These are phyloP conservation scores for Andrena praecox DNA, from an alignment of 2,888 invertebrate genomes.

Conservation along the genomic window DNA sequence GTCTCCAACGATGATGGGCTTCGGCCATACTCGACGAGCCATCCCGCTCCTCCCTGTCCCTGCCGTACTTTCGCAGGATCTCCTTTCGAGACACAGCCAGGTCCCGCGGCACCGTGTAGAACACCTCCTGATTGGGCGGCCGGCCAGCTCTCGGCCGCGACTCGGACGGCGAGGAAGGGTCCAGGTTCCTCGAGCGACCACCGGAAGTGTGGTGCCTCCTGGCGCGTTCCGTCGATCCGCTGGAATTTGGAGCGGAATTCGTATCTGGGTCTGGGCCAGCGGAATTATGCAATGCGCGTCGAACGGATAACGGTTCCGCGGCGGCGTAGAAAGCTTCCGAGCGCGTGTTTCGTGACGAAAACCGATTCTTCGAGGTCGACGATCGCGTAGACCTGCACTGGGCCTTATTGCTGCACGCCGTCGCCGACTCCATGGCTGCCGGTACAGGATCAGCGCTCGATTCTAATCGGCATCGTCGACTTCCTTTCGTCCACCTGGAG, in stretches of 20 bases:
- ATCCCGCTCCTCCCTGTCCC: slow-evolving; percentile 66
- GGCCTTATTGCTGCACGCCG: slow-evolving; percentile 50
- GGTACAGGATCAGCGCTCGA: slow-evolving; percentile 29
- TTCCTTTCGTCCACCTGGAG: not conserved
- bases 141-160: not conserved
- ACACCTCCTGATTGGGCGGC: slow-evolving; percentile 25
- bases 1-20: slow-evolving; percentile 70
- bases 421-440: slow-evolving; percentile 50
- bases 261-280: slow-evolving; percentile 79
- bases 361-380: slow-evolving; percentile 72
- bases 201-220: slow-evolving; percentile 59
- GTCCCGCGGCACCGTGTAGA: slow-evolving; percentile 61
- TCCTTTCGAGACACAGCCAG: slow-evolving; percentile 74
- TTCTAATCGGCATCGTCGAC: slow-evolving; percentile 29
- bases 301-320: slow-evolving; percentile 78
- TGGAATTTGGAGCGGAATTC: slow-evolving; percentile 73
- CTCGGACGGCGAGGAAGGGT: not conserved
- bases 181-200: slow-evolving; percentile 47
- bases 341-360: slow-evolving; percentile 69
- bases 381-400: slow-evolving; percentile 70
- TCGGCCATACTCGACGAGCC: slow-evolving; percentile 63
- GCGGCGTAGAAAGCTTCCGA: slow-evolving; percentile 76
- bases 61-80: slow-evolving; percentile 70
- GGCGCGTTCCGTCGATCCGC: slow-evolving; percentile 63
- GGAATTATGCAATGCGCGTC: slow-evolving; percentile 81